These are phyloP conservation scores for Zaprionus lachaisei DNA, from an alignment of 1,140 invertebrate species.

Conservation along the genomic window DNA sequence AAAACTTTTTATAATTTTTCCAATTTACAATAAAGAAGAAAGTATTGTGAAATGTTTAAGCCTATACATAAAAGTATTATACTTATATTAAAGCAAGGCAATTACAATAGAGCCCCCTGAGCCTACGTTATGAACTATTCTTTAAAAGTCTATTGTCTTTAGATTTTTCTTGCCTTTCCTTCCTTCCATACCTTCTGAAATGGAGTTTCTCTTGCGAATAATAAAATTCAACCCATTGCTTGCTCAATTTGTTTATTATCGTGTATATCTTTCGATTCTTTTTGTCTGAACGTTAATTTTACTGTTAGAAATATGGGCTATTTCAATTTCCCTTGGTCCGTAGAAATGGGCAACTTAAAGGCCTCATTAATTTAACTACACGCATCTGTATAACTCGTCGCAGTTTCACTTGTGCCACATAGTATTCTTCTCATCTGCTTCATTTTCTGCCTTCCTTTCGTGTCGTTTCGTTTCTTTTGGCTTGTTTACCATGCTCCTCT, in stretches of 20 bases:
- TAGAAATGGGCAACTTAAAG: slow-evolving; percentile 45
- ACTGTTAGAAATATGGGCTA: slow-evolving; percentile 31
- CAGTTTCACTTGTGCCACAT: slow-evolving; percentile 18
- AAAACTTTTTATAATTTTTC: too few species aligned
- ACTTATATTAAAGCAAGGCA: too few species aligned
- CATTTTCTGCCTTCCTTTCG: background rate
- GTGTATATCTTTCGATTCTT: background rate
- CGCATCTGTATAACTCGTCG: slow-evolving; percentile 37
- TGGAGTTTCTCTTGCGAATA: background rate
- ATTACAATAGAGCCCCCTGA: too few species aligned
- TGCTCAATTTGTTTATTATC: slow-evolving; percentile 9
- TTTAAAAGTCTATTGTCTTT: too few species aligned
- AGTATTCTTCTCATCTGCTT: background rate
- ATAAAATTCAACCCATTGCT: background rate
- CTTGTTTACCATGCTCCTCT: slow-evolving; percentile 15
- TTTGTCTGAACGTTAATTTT: slow-evolving; percentile 11
- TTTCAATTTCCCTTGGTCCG: slow-evolving; percentile 35
- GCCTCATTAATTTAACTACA: slow-evolving; percentile 51
- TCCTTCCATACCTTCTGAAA: background rate
- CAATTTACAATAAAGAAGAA: too few species aligned
- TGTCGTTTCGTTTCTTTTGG: slow-evolving; percentile 5
- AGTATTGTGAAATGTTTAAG: too few species aligned
- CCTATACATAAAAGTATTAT: too few species aligned
- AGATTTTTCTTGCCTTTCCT: background rate
- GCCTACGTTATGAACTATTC: too few species aligned